Conservation (phyloP, 2,113 vertebrate species). For the Nestor notabilis region DNA sequence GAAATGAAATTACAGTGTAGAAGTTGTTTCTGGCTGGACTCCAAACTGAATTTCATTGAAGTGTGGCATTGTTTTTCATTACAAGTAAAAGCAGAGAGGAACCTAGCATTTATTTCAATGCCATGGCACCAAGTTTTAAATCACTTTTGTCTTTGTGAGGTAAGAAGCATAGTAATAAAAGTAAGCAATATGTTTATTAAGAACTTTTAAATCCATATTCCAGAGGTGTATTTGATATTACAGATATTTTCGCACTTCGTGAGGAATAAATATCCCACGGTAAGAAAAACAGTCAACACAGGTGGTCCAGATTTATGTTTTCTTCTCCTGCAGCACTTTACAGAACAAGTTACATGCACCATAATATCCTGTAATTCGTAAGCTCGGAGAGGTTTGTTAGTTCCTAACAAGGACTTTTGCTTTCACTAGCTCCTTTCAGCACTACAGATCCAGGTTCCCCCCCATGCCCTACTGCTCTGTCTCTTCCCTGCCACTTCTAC, state of each 20-base stretch:
- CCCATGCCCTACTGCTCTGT: background rate
- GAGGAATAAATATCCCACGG: background rate
- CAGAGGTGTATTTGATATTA: background rate
- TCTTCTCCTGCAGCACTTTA: background rate
- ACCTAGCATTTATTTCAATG: background rate
- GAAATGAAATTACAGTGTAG: background rate
- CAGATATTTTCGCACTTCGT: background rate
- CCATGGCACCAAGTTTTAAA: background rate
- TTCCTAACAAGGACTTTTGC: background rate
- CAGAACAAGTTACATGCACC: background rate
- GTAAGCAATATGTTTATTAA: background rate
- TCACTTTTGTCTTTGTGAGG: background rate
- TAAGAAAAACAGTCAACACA: background rate
- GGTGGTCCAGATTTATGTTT: background rate
- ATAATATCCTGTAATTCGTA: background rate
- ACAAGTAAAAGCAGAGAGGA: background rate
- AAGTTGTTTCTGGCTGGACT: background rate
- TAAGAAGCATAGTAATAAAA: background rate
- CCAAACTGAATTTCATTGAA: slow-evolving; percentile 23
- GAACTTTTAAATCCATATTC: background rate
- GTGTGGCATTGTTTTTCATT: background rate
- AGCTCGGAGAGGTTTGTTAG: background rate
- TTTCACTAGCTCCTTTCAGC: background rate
- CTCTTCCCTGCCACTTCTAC: background rate
- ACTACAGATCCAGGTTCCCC: background rate